These are phyloP conservation scores for Schizopygopsis pylzovi DNA, from an alignment of 2,797 vertebrate species.

Conservation along the genomic window DNA sequence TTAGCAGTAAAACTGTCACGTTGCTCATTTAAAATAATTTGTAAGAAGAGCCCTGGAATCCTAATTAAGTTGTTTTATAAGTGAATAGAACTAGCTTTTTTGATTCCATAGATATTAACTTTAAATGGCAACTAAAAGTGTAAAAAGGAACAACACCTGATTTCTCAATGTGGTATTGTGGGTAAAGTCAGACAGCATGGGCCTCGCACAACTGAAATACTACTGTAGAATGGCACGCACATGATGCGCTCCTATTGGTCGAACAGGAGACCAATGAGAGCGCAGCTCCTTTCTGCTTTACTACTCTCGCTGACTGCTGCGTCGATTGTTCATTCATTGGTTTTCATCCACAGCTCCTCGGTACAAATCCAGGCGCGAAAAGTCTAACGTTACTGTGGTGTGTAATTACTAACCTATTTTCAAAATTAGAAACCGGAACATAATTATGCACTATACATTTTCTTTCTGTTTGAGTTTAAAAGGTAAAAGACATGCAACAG, in stretches of 20 bases:
- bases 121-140: background rate
- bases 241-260: conserved; percentile 71
- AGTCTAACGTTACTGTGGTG: background rate
- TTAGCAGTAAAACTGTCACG: background rate
- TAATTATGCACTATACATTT: background rate
- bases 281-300: conserved; percentile 58
- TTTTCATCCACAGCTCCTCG: conserved; percentile 68
- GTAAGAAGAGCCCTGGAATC: background rate
- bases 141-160: conserved; percentile 8
- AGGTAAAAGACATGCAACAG: background rate
- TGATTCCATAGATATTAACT: background rate
- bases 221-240: conserved; percentile 63
- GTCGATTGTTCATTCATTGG: conserved; percentile 77
- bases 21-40: background rate
- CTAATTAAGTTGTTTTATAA: background rate
- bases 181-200: conserved; percentile 17
- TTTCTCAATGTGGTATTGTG: background rate
- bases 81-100: background rate
- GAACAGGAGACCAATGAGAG: conserved; percentile 71
- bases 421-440: background rate
- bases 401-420: background rate
- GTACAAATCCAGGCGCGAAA: conserved; percentile 80
- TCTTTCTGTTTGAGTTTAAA: background rate
- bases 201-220: conserved; percentile 46
- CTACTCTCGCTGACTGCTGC: conserved; percentile 70